phyloP scores from a whole-genome alignment of 2,888 invertebrate genomes.

The Syritta pipiens region DNA sequence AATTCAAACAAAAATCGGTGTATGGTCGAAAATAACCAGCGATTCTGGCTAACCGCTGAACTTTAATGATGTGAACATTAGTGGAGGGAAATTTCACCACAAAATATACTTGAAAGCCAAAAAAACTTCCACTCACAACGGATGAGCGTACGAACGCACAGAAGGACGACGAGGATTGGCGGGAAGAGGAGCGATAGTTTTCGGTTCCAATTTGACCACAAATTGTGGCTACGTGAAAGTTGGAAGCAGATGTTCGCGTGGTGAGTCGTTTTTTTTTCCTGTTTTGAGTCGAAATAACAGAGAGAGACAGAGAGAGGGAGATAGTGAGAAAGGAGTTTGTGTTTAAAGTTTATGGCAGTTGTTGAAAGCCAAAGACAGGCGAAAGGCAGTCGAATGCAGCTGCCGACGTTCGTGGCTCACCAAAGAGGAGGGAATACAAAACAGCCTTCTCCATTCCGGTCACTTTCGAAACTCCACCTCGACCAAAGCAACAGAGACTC shows the following conservation, averaged over 20 bases:
- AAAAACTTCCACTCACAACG: no score
- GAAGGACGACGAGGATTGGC: no score
- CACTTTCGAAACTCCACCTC: no score
- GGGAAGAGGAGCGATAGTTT: slow-evolving; percentile 57
- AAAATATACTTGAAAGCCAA: slow-evolving; percentile 42
- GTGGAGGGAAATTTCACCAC: slow-evolving; percentile 56
- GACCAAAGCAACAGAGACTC: background rate
- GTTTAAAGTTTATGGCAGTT: no score
- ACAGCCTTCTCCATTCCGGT: background rate
- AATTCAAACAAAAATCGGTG: no score
- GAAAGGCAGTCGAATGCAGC: no score
- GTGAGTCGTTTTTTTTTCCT: background rate
- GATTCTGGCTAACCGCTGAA: slow-evolving; percentile 58
- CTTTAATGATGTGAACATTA: slow-evolving; percentile 62
- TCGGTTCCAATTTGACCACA: slow-evolving; percentile 55
- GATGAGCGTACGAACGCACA: no score
- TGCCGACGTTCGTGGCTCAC: background rate
- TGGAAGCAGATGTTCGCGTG: slow-evolving; percentile 18
- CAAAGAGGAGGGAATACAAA: background rate
- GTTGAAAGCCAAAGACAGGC: no score
- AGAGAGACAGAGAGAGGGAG: no score
- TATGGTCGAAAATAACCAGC: slow-evolving; percentile 39
- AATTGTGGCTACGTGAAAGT: slow-evolving; percentile 50
- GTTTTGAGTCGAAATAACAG: no score
- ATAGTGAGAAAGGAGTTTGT: background rate